Conservation (phyloP, 2,888 invertebrate genomes). For the Proisotoma minuta region DNA sequence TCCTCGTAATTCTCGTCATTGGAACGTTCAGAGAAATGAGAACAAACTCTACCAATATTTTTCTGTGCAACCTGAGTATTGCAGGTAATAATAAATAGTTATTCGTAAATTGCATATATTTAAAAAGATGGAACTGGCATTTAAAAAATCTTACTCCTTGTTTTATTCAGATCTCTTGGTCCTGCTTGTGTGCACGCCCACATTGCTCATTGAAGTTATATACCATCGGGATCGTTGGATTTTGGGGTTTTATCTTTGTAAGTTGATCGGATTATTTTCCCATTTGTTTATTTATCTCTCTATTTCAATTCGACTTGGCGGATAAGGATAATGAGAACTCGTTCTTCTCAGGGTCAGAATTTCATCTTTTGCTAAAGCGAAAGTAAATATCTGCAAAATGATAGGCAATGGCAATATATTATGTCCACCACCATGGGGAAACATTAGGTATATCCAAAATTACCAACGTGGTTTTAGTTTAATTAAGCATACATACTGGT, state of each 20-base stretch:
- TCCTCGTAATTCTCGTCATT: conserved; percentile 90
- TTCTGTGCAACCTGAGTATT: conserved; percentile 67
- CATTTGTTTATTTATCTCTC: not conserved
- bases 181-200: conserved; percentile 83
- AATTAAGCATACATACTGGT: not conserved
- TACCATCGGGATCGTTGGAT: conserved; percentile 88
- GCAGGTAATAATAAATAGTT: not conserved
- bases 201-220: conserved; percentile 85
- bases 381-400: not conserved
- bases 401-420: not conserved
- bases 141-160: not conserved
- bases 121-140: not conserved
- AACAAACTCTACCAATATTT: conserved; percentile 90
- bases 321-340: too few species aligned
- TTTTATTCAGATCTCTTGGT: conserved; percentile 81
- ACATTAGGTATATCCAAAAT: not conserved
- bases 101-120: not conserved
- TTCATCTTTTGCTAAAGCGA: too few species aligned
- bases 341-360: too few species aligned
- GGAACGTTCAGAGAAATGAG: conserved; percentile 71
- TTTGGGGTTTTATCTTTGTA: conserved; percentile 85
- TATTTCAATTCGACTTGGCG: not conserved
- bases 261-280: conserved; percentile 61
- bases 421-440: not conserved
- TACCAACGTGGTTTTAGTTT: not conserved